Conservation (phyloP, 2,888 invertebrate genomes). For the Tachystola acroxantha region DNA sequence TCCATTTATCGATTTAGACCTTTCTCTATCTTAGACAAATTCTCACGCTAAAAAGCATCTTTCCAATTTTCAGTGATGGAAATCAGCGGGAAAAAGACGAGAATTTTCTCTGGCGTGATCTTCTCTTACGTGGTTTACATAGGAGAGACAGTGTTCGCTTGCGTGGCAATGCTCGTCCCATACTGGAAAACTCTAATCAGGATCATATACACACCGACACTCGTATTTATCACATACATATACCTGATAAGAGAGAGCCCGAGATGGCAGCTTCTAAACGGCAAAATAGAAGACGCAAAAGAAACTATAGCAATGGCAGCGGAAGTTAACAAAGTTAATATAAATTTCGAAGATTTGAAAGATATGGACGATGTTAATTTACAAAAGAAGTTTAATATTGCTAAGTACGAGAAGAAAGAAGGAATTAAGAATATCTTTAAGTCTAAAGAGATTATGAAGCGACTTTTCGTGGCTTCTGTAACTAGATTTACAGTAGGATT, state of each 20-base stretch:
- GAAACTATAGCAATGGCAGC: slow-evolving; percentile 36
- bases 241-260: slow-evolving; percentile 51
- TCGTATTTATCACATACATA: slow-evolving; percentile 40
- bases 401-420: slow-evolving; percentile 37
- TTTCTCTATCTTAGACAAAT: no score
- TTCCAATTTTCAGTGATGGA: slow-evolving; percentile 54
- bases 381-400: slow-evolving; percentile 45
- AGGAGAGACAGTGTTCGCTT: slow-evolving; percentile 50
- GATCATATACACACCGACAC: slow-evolving; percentile 49
- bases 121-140: slow-evolving; percentile 50
- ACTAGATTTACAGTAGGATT: slow-evolving; percentile 51
- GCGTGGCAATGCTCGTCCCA: slow-evolving; percentile 48
- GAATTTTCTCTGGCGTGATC: slow-evolving; percentile 49
- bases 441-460: slow-evolving; percentile 44
- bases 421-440: slow-evolving; percentile 35
- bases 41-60: no score
- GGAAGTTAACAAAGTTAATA: slow-evolving; percentile 41
- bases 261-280: slow-evolving; percentile 55
- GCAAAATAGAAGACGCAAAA: slow-evolving; percentile 46
- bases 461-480: slow-evolving; percentile 34
- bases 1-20: no score
- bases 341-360: slow-evolving; percentile 37
- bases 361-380: slow-evolving; percentile 36
- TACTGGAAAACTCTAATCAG: slow-evolving; percentile 53
- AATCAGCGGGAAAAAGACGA: slow-evolving; percentile 41